Base-by-base conservation (phyloP, 2,888 invertebrate genomes). In the Scaptomyza polygonia region DNA sequence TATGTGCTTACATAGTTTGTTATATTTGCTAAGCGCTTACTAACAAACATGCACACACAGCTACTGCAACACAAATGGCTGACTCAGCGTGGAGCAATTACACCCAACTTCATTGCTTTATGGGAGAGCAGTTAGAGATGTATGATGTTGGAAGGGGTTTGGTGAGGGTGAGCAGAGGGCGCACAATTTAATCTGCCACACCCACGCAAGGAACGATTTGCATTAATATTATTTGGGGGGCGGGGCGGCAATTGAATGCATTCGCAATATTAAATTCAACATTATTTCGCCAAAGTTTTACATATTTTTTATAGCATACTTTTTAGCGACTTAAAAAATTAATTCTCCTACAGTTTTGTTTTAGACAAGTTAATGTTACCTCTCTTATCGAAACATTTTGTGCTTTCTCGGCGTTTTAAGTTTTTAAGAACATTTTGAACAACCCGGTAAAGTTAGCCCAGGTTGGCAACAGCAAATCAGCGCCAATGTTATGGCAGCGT, bases 11-110 rank as follows among this genome's bases (percentile, higher is more conserved):
- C 69, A 51, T 53, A 75, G 77, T 79, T 87, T 88, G 88, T 88
- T 88, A 75, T 81, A 88, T 81, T 81, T 82, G 72, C 83, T 70
- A 86, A 86, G 75, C 62, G 79, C 79, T 85, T 79, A 70, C 72
- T 57, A 30, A 48, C 66, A 64, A 48, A 57, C 44, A 51, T 18
- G 11, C 45, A 32, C 18, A 45, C 25, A 49, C 8, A 32, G 14
- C 8, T 14, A 7, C 40, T 25, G 25, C 25, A 25, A 5, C 5
- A 29, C 48, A 62, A 79, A 58, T 62, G 77, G 51, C 53, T 45
- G 49, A 29, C 55, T 29, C 68, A 61, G 57, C 74, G 51, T 64
- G 64, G 30, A 51, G 73, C 67, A 85, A 79, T 78, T 61, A 72
- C 63, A 57, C 63, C 32, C 65, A 61, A 54, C 58, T 70, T 32